Conservation (phyloP, 2,113 vertebrate species). For the Oreamnos americanus region DNA sequence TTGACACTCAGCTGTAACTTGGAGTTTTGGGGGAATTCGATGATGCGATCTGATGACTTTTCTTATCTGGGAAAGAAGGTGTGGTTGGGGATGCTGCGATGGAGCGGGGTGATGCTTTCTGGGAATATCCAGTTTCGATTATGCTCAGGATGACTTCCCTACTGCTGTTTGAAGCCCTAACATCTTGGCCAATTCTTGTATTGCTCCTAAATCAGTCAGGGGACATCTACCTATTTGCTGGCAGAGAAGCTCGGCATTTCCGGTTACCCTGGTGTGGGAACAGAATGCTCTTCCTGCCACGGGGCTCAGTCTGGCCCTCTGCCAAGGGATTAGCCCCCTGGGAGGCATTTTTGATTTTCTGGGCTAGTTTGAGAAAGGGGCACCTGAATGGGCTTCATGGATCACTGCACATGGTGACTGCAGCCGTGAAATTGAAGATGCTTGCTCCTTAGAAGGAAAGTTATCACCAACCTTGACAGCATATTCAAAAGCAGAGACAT, state of each 20-base stretch:
- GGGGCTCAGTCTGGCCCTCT: not conserved
- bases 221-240: not conserved
- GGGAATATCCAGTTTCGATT: not conserved
- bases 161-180: not conserved
- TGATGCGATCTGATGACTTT: not conserved
- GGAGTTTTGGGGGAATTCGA: constrained; percentile 16
- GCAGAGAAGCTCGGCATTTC: not conserved
- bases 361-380: not conserved
- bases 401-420: not conserved
- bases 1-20: not conserved
- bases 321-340: not conserved
- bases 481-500: not conserved
- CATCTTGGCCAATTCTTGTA: not conserved
- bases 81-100: not conserved
- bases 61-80: not conserved
- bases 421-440: not conserved
- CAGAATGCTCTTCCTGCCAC: not conserved
- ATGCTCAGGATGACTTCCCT: not conserved
- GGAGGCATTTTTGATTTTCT: not conserved
- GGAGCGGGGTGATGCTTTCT: not conserved
- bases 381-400: not conserved
- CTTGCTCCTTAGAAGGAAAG: not conserved
- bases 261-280: not conserved
- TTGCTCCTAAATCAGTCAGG: not conserved
- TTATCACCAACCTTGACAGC: not conserved